Percentiles rank a stretch among this genome's conserved stretches.
These are phyloP conservation scores for Petrolisthes manimaculis DNA, from an alignment of 2,888 invertebrate genomes.

Conservation along the genomic window DNA sequence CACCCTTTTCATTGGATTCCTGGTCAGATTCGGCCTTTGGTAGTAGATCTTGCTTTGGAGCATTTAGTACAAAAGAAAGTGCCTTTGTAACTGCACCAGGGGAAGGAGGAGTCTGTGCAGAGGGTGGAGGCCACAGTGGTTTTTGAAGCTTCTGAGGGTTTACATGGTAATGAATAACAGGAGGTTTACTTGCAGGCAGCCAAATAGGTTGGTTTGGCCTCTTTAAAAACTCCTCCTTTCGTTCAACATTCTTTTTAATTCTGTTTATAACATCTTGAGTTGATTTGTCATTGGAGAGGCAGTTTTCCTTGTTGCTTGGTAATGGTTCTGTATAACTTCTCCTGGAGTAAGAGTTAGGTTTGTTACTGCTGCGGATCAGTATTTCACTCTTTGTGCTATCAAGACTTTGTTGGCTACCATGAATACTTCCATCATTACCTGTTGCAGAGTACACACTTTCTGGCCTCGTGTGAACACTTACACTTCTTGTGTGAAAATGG, in stretches of 20 bases:
- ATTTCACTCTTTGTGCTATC: conserved; percentile 48
- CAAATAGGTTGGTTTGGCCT: conserved; percentile 78
- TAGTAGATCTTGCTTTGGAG: conserved; percentile 37
- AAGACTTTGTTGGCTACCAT: conserved; percentile 46
- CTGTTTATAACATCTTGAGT: conserved; percentile 60
- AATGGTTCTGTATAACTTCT: conserved; percentile 50
- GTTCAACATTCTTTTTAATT: conserved; percentile 82
- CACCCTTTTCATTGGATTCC: conserved; percentile 2
- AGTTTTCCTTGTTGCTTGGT: conserved; percentile 78
- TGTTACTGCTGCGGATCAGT: conserved; percentile 19
- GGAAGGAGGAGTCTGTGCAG: conserved; percentile 59
- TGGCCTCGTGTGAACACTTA: conserved; percentile 43
- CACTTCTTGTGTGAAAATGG: conserved; percentile 40
- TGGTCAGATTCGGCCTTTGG: conserved; percentile 42
- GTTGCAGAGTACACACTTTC: not conserved
- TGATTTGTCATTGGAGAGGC: conserved; percentile 67
- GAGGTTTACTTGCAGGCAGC: conserved; percentile 71
- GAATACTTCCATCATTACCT: conserved; percentile 17
- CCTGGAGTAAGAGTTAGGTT: conserved; percentile 31
- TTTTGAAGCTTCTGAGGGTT: conserved; percentile 82
- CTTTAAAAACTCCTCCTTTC: conserved; percentile 89
- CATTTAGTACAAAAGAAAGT: conserved; percentile 32
- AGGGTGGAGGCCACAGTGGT: conserved; percentile 79
- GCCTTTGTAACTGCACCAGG: conserved; percentile 61
- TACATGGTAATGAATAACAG: conserved; percentile 76